Conservation (phyloP, 2,113 vertebrate species). For the Athene noctua region DNA sequence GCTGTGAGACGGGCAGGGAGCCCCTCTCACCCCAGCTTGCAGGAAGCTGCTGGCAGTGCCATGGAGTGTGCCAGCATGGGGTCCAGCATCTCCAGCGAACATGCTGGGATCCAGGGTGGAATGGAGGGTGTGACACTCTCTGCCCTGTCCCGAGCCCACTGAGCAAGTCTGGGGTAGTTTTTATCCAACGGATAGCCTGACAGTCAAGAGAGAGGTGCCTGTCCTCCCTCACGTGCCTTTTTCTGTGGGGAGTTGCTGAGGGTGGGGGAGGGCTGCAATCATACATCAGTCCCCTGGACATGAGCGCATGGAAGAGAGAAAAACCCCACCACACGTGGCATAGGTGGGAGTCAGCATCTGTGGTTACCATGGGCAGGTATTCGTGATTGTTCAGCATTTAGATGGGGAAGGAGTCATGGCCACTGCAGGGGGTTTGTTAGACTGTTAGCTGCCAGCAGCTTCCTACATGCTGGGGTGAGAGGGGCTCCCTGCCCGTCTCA, state of each 20-base stretch:
- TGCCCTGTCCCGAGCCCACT: neutral
- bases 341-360: neutral
- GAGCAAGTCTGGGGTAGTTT: neutral
- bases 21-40: rapidly evolving
- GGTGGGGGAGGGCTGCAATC: neutral
- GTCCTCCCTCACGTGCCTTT: neutral
- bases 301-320: rapidly evolving
- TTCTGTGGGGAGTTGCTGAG: neutral
- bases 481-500: neutral
- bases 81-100: neutral
- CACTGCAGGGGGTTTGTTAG: neutral
- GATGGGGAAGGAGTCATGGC: neutral
- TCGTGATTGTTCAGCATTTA: neutral
- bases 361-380: neutral
- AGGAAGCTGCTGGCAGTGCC: neutral
- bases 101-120: neutral
- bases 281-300: rapidly evolving
- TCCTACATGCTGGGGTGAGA: rapidly evolving
- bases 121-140: neutral
- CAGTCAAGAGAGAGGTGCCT: neutral
- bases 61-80: rapidly evolving
- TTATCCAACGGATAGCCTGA: neutral
- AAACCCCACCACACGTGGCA: rapidly evolving
- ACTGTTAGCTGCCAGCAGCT: neutral
- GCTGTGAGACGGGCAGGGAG: neutral